Evolutionary conservation across 2,113 vertebrate species (phyloP).

Genomic region (Sebastes schlegelii): DNA sequence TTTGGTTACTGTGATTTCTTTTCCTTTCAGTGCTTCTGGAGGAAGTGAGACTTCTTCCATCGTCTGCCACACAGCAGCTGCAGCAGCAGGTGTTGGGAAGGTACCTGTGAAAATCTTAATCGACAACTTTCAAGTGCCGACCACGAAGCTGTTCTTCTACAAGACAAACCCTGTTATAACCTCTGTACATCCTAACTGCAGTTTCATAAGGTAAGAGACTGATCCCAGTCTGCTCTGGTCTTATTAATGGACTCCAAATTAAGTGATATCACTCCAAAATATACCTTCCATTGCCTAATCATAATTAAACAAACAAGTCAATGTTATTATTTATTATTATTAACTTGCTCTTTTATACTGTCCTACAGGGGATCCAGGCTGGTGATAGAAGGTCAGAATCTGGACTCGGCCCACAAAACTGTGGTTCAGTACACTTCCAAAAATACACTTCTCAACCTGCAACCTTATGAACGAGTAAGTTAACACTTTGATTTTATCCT

Average conservation of each 20-base stretch:
- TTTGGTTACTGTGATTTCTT: neutral
- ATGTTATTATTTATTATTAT: neutral
- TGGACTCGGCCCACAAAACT: conserved; percentile 85
- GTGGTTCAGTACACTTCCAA: conserved; percentile 76
- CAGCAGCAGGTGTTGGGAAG: conserved; percentile 12
- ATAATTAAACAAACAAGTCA: neutral
- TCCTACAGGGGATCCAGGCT: conserved; percentile 87
- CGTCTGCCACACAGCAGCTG: conserved; percentile 68
- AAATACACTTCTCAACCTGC: neutral
- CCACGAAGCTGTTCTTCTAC: conserved; percentile 84
- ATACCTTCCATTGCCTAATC: neutral
- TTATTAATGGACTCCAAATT: neutral
- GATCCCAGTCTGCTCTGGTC: neutral
- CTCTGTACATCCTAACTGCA: conserved; percentile 85
- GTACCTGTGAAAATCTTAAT: conserved; percentile 82
- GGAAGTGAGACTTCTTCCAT: conserved; percentile 66
- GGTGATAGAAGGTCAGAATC: conserved; percentile 86
- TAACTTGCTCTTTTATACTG: conserved; percentile 8
- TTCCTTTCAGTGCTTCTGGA: conserved; percentile 56
- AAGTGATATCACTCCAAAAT: neutral
- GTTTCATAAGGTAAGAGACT: conserved; percentile 80
- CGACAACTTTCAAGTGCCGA: conserved; percentile 80
- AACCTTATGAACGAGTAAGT: conserved; percentile 54
- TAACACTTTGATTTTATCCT: neutral
- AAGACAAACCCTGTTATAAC: conserved; percentile 84